Base-by-base conservation (phyloP, 2,888 invertebrate species). In the Trissolcus brochymenae region DNA sequence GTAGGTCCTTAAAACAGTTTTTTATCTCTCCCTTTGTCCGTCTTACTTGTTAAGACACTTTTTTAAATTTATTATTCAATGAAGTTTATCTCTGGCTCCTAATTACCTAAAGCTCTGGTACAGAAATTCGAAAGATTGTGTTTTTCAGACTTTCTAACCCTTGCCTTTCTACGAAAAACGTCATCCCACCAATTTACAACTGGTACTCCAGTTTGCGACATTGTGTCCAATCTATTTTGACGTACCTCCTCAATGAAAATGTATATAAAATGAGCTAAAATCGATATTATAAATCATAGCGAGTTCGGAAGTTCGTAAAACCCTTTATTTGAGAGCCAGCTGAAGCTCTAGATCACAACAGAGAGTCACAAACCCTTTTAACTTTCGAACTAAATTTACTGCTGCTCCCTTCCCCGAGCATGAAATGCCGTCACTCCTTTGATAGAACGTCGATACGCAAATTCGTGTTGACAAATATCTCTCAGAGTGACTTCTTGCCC, bases 381-480 rank as follows among this genome's bases (percentile, higher is more conserved):
- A 19, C 49, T 50, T 50, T 55, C 19, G 29, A 1, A n/a, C 1
- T 14, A 59, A 60, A 66, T 73, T 73, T 73, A 73, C 46, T 49
- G 29, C 66, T 73, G 66, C 46, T 49, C 19, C 66, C 70, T 16
- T 66, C 70, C 19, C 60, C 9, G 17, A 64, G 29, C 55, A 7
- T 59, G 14, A 54, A 62, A 54, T 57, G 54, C 25, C 59, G 64
- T 56, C 46, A 59, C 66, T 73, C 66, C 73, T 66, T 73, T 66
- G 55, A 66, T 60, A 46, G 9, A 35, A 25, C 29, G 21, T 29
- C 46, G 61, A 55, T 61, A 73, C 67, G 62, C 61, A 73, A 74
- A 61, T 53, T 61, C n/a, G 65, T 62, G 67, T 56, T 66, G 73
- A 73, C 60, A 56, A 72, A 73, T 56, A 35, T 66, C 50, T 67